phyloP scores from a whole-genome alignment of 2,888 invertebrate species.

The Drosophila meridionalis region DNA sequence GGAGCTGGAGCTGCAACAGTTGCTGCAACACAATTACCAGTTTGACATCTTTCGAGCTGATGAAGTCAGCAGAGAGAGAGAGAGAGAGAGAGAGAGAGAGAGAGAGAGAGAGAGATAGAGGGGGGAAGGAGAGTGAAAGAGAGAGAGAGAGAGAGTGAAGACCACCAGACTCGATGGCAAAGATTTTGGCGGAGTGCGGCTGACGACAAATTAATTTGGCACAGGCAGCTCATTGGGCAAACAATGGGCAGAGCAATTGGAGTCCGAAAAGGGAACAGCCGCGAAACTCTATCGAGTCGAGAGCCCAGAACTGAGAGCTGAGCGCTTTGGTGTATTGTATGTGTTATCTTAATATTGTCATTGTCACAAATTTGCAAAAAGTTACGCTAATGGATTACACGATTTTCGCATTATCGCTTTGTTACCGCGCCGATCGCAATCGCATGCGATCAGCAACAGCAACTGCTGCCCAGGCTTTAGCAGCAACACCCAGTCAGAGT shows the following conservation, averaged over 20 bases:
- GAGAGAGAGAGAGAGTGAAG: slow-evolving; percentile 10
- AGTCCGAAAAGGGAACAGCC: background rate
- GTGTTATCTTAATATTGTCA: slow-evolving; percentile 85
- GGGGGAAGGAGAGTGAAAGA: background rate
- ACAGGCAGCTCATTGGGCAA: slow-evolving; percentile 53
- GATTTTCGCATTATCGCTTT: slow-evolving; percentile 86
- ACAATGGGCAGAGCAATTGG: slow-evolving; percentile 38
- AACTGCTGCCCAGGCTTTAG: slow-evolving; percentile 21
- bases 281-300: slow-evolving; percentile 1
- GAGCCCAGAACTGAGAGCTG: background rate
- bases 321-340: slow-evolving; percentile 45
- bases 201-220: slow-evolving; percentile 85
- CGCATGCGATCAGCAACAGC: slow-evolving; percentile 74
- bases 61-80: slow-evolving; percentile 41
- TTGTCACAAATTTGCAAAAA: slow-evolving; percentile 85
- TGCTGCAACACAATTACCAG: slow-evolving; percentile 54
- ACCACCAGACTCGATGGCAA: slow-evolving; percentile 60
- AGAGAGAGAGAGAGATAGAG: background rate
- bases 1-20: slow-evolving; percentile 7
- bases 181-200: slow-evolving; percentile 54
- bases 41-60: slow-evolving; percentile 63
- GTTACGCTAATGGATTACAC: slow-evolving; percentile 85
- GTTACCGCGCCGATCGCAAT: slow-evolving; percentile 81
- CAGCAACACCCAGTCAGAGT: slow-evolving; percentile 4
- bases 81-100: slow-evolving; percentile 1